phyloP scores from a whole-genome alignment of 2,113 vertebrate genomes.

The Poecile atricapillus region DNA sequence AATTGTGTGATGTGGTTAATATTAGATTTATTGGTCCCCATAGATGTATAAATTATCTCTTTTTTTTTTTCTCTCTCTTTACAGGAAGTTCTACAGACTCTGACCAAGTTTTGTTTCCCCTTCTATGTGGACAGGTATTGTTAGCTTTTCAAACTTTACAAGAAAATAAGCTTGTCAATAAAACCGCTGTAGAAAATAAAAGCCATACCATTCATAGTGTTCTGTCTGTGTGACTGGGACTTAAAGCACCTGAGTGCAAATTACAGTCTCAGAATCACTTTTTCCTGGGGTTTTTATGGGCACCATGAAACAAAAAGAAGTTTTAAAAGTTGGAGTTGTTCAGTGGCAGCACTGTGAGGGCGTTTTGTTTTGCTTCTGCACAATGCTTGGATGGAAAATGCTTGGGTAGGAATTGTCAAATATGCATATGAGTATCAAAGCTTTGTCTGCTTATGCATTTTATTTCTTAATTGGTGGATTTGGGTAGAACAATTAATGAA shows the following conservation, averaged over 20 bases:
- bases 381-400: neutral
- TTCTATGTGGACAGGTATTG: conserved; percentile 95
- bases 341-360: neutral
- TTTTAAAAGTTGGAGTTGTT: conserved; percentile 66
- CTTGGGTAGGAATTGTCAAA: conserved; percentile 2
- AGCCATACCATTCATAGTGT: conserved; percentile 70
- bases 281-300: conserved; percentile 74
- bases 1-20: conserved; percentile 86
- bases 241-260: conserved; percentile 76
- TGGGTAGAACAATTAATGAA: neutral
- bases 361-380: neutral
- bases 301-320: conserved; percentile 52
- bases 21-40: conserved; percentile 90
- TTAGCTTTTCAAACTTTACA: conserved; percentile 74
- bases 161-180: conserved; percentile 73
- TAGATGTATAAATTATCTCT: conserved; percentile 91
- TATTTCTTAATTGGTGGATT: neutral
- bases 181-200: conserved; percentile 75
- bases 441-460: neutral
- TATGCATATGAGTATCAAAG: neutral
- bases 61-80: conserved; percentile 69
- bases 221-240: conserved; percentile 83
- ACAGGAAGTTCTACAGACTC: conserved; percentile 89
- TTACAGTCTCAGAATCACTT: conserved; percentile 63
- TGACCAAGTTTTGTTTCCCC: conserved; percentile 97